Conservation (phyloP, 2,888 invertebrate genomes). For the Noctua janthina region DNA sequence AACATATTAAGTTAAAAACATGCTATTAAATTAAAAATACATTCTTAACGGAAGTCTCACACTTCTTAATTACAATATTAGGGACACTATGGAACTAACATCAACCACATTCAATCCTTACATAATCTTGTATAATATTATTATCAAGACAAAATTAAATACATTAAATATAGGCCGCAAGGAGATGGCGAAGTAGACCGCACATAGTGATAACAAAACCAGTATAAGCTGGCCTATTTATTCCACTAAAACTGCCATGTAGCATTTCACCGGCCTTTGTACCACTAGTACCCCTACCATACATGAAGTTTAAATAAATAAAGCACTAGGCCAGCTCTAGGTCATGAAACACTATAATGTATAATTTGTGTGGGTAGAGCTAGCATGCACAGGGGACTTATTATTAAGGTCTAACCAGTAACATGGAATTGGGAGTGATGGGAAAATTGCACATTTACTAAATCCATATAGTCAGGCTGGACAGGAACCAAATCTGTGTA, state of each 20-base stretch:
- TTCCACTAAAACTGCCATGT: background rate
- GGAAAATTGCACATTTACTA: background rate
- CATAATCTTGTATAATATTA: background rate
- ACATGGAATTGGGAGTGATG: slow-evolving; percentile 7
- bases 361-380: background rate
- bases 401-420: background rate
- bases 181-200: no score
- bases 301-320: background rate
- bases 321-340: background rate
- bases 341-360: background rate
- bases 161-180: background rate
- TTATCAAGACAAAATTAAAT: background rate
- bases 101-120: slow-evolving; percentile 33
- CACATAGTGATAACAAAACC: background rate
- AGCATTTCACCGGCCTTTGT: background rate
- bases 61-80: slow-evolving; percentile 60
- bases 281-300: background rate
- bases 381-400: background rate
- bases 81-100: slow-evolving; percentile 31
- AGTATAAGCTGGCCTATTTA: background rate
- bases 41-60: slow-evolving; percentile 32
- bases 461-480: background rate
- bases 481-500: background rate
- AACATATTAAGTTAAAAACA: slow-evolving; percentile 31
- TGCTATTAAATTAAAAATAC: slow-evolving; percentile 36